Evolutionary conservation across 2,113 vertebrate species (phyloP).

Genomic region (Brachypteracias leptosomus): DNA sequence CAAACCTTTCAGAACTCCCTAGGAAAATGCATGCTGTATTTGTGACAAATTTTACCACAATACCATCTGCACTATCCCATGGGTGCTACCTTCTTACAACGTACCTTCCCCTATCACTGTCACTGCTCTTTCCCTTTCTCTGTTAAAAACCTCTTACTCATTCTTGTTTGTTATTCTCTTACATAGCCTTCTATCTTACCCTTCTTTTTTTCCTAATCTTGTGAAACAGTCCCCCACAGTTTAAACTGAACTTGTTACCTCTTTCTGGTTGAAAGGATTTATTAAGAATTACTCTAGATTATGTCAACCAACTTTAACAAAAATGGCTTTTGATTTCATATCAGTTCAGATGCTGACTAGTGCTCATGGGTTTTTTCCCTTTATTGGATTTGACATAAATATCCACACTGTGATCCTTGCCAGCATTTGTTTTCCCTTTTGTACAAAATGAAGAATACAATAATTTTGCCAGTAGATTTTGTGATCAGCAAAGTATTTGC

Average conservation of each 20-base stretch:
- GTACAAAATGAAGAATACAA: constrained; percentile 42
- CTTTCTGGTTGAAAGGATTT: constrained; percentile 33
- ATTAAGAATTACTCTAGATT: constrained; percentile 36
- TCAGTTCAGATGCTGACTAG: not conserved
- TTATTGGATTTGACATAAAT: constrained; percentile 56
- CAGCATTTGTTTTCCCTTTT: constrained; percentile 67
- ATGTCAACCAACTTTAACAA: constrained; percentile 35
- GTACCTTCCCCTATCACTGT: not conserved
- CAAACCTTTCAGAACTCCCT: not conserved
- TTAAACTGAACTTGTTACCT: constrained; percentile 32
- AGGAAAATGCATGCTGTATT: not conserved
- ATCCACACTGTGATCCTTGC: constrained; percentile 16
- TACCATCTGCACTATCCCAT: not conserved
- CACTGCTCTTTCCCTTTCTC: not conserved
- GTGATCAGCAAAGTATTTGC: constrained; percentile 70
- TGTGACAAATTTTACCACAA: not conserved
- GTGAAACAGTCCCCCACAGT: not conserved
- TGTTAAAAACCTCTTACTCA: not conserved
- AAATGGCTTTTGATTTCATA: constrained; percentile 38
- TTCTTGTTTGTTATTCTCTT: not conserved
- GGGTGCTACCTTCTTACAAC: not conserved
- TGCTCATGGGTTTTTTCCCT: not conserved
- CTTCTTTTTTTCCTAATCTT: not conserved
- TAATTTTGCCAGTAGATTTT: constrained; percentile 69
- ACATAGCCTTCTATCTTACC: not conserved